A percentile compares a stretch with the other conserved stretches of the same genome.
These are phyloP conservation scores for Amniataba percoides DNA, from an alignment of 2,797 vertebrate species.

Conservation along the genomic window DNA sequence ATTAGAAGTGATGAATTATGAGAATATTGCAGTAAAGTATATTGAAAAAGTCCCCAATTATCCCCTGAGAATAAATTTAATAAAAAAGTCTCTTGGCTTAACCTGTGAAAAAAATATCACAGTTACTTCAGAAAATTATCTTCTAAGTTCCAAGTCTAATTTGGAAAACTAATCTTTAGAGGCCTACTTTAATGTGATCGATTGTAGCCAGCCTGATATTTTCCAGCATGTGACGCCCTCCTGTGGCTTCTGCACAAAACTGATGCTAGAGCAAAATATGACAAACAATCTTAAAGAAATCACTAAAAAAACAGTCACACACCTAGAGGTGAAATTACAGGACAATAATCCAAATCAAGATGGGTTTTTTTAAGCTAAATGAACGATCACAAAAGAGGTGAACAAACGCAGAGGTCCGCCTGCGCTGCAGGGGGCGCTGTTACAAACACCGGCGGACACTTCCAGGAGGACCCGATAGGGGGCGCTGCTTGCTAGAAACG, in stretches of 20 bases:
- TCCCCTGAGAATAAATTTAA: no score
- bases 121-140: background rate
- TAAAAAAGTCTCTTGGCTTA: background rate
- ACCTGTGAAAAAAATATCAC: background rate
- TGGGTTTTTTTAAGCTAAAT: background rate
- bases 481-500: conserved; percentile 19
- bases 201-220: background rate
- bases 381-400: rapidly evolving
- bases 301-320: background rate
- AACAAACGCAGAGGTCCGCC: background rate
- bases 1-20: background rate
- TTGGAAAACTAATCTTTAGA: background rate
- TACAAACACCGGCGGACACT: background rate
- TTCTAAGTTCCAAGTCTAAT: background rate
- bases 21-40: background rate
- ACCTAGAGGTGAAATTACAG: background rate
- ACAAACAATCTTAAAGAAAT: background rate
- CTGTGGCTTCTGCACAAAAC: conserved; percentile 16
- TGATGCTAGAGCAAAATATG: background rate
- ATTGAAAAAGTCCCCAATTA: no score
- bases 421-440: conserved; percentile 67
- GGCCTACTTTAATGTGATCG: background rate
- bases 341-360: background rate
- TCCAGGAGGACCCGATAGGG: background rate
- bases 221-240: conserved; percentile 52